Base-by-base conservation (phyloP, 1,140 invertebrate genomes). In the Rhagoletis pomonella region DNA sequence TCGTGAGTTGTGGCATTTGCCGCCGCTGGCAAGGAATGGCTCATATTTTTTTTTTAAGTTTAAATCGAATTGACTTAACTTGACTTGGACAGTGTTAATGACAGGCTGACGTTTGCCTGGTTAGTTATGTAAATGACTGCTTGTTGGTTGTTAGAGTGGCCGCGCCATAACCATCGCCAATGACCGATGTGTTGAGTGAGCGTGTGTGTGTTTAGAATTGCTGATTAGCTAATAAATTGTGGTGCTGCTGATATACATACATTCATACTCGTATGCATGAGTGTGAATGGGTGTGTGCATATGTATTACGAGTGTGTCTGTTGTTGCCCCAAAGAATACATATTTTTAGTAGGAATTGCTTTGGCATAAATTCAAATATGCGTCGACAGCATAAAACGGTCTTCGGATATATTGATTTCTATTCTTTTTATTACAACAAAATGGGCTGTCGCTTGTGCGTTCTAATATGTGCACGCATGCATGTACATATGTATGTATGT, bases 11-110 rank as follows among this genome's bases (percentile, higher is more conserved):
- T 81, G 44, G 17, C 7, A 81, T 81, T 81, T 81, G 44, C 50
- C 47, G 73, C 73, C 73, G 73, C 19, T 81, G 73, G 73, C 73
- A 81, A 19, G 73, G 73, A 81, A 81, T 58, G 47, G 73, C 17
- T 81, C 73, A 81, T 81, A 29, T 29, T 29, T 29, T 29, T 29
- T 29, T 29, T 81, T 81, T 81, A 81, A 55, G 12, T 58, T n/a
- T 6, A 19, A 55, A 55, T 29, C n/a, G 19, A 81, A 55, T 81
- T 55, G 73, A 81, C 50, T 81, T 81, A 55, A 81, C 73, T 81
- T 81, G 73, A 81, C 44, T 81, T 55, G 47, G 47, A n/a, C 4
- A 17, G 67, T 73, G 67, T 14, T 73, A 73, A 73, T 73, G 42
- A 73, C 42, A 3, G 39, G 39, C 42, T 73, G 67, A 47, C 67